A percentile compares a stretch with the other conserved stretches of the same genome.
phyloP scores from a whole-genome alignment of 2,113 vertebrate species.

The Catagonus wagneri region DNA sequence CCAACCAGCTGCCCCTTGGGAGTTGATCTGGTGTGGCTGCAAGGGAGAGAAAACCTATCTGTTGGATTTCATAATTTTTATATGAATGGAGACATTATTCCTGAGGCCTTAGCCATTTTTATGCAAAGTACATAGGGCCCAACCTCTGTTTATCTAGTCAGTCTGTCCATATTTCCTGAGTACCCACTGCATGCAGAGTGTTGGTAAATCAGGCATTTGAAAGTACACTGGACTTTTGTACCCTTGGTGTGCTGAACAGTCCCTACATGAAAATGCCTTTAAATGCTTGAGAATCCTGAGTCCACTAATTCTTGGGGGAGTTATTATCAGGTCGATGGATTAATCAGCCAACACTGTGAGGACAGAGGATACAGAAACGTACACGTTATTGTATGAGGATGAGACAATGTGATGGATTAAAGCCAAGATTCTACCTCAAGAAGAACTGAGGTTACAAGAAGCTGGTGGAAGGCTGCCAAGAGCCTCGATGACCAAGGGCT shows the following conservation, averaged over 20 bases:
- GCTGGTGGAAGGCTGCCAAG: background rate
- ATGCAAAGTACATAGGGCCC: background rate
- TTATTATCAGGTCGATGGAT: background rate
- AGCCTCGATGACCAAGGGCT: background rate
- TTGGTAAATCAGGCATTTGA: background rate
- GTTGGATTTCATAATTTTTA: conserved; percentile 62
- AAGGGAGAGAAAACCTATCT: conserved; percentile 46
- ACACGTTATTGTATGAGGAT: background rate
- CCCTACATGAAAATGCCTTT: background rate
- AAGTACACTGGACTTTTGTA: background rate
- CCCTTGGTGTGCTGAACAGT: background rate
- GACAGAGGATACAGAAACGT: background rate
- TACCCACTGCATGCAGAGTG: background rate
- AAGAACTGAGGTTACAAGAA: background rate
- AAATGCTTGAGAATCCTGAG: background rate
- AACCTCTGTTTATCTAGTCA: conserved; percentile 4
- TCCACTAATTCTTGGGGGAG: background rate
- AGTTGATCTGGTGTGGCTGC: conserved; percentile 44
- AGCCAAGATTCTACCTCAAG: background rate
- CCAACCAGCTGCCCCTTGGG: conserved; percentile 56
- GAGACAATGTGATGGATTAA: background rate
- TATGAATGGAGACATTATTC: conserved; percentile 52
- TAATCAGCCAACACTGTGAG: conserved; percentile 14
- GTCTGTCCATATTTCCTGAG: too few species aligned
- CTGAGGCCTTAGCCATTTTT: conserved; percentile 44